Percentiles rank a stretch among this genome's conserved stretches.
Conservation (phyloP, 2,113 vertebrate species). For the Melanotaenia duboulayi region DNA sequence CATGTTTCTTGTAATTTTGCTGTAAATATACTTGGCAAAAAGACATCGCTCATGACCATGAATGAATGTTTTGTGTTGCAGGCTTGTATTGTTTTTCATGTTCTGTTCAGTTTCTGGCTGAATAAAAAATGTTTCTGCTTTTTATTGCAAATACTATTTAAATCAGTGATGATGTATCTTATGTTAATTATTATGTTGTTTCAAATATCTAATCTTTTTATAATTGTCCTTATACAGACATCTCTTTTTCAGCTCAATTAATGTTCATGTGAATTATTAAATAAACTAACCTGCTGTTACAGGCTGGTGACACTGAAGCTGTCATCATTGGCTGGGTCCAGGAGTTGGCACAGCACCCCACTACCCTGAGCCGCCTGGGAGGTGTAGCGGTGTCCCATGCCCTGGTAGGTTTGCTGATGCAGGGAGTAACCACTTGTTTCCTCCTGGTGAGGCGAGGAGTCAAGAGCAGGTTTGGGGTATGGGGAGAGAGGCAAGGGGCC, state of each 20-base stretch:
- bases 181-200: not conserved
- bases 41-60: not conserved
- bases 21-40: not conserved
- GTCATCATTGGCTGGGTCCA: slow-evolving; percentile 94
- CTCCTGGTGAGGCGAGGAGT: slow-evolving; percentile 92
- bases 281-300: slow-evolving; percentile 88
- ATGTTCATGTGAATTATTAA: not conserved
- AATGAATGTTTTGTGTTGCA: not conserved
- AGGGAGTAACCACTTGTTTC: slow-evolving; percentile 91
- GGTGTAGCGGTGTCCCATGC: slow-evolving; percentile 87
- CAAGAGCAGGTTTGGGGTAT: slow-evolving; percentile 84
- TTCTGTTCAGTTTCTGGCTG: slow-evolving; percentile 1
- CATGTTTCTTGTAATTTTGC: not conserved
- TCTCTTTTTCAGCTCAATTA: no score
- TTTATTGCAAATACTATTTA: not conserved
- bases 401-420: slow-evolving; percentile 88
- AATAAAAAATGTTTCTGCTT: not conserved
- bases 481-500: slow-evolving; percentile 75
- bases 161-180: not conserved
- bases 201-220: not conserved
- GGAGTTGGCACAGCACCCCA: slow-evolving; percentile 94
- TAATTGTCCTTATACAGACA: no score
- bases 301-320: slow-evolving; percentile 99
- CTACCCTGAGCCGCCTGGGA: slow-evolving; percentile 89
- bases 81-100: slow-evolving; percentile 16